Evolutionary conservation across 1,140 invertebrate genomes (phyloP), one percentile per base, ranked within the genome.

Genomic region (Zaprionus camerounensis): DNA sequence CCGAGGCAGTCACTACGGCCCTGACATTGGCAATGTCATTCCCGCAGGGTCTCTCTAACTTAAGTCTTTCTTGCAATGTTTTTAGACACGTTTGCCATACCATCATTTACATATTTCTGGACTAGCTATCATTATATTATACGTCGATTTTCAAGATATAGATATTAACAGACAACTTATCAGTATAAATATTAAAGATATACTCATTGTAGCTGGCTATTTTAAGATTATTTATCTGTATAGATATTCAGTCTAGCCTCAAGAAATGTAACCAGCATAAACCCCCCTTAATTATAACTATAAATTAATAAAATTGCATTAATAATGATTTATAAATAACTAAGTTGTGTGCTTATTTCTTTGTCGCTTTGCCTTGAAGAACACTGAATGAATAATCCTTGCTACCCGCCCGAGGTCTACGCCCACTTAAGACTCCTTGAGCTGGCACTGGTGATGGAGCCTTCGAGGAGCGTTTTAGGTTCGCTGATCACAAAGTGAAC

Each of bases 401-500:
- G 20, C 11, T 51, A 5, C 13, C 13, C 13, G 12, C 5, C 15
- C 12, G 11, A 7, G 15, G 11, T 24, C 7, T 20, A 22, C 2
- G 3, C 20, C n/a, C 6, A 22, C 6, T 51, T 20, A 24, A 13
- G 3, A 22, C 46, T 51, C 9, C 46, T 51, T 51, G 20, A 7
- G 41, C 15, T 51, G 20, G 46, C n/a, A 3, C 20, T 20, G 44
- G 44, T 22, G 46, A 5, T 51, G 41, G 6, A 2, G 41, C 41
- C 9, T 7, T 46, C 41, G 5, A 46, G 57, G 4, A 20, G n/a
- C 22, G 58, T 22, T 49, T 62, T 46, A 15, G 64, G 53, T 59
- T 63, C 66, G 46, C 51, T 63, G 71, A 64, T 75, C 67, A 70
- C 59, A 64, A 64, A 71, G 67, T 64, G 51, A 75, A 70, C 51